Evolutionary conservation across 2,113 vertebrate species (phyloP).

Genomic region (Callocephalon fimbriatum): DNA sequence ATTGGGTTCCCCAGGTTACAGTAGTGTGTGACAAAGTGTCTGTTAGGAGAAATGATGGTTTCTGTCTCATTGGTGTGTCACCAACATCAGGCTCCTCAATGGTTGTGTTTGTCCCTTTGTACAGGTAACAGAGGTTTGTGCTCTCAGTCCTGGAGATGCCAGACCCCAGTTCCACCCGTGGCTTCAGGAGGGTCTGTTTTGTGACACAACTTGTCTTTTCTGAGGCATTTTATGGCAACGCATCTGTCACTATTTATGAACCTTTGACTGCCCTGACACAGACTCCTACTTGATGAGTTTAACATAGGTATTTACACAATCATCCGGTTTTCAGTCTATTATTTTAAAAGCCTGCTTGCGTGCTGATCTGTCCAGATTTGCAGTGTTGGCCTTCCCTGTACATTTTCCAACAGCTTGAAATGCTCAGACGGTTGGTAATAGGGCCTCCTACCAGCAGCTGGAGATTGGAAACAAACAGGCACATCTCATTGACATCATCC

Average conservation of each 20-base stretch:
- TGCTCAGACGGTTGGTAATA: conserved; percentile 67
- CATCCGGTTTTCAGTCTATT: background rate
- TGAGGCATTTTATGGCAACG: background rate
- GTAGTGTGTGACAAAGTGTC: accelerated
- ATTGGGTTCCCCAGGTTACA: accelerated
- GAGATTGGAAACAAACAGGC: conserved; percentile 56
- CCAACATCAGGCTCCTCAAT: background rate
- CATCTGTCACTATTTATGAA: background rate
- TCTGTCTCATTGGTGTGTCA: background rate
- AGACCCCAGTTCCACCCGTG: accelerated
- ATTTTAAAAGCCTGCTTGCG: background rate
- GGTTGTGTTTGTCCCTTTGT: background rate
- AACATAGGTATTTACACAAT: background rate
- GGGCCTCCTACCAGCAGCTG: conserved; percentile 42
- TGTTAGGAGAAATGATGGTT: background rate
- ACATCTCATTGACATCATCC: conserved; percentile 24
- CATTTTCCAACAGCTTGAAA: conserved; percentile 39
- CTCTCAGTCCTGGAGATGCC: background rate
- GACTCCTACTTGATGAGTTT: background rate
- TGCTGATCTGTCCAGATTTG: background rate
- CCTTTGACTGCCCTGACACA: background rate
- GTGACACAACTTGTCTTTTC: background rate
- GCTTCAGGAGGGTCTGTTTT: background rate
- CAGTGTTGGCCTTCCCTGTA: background rate
- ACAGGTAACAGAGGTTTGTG: background rate